Conservation (phyloP, 2,797 vertebrate genomes). For the Spinus olivaceus region DNA sequence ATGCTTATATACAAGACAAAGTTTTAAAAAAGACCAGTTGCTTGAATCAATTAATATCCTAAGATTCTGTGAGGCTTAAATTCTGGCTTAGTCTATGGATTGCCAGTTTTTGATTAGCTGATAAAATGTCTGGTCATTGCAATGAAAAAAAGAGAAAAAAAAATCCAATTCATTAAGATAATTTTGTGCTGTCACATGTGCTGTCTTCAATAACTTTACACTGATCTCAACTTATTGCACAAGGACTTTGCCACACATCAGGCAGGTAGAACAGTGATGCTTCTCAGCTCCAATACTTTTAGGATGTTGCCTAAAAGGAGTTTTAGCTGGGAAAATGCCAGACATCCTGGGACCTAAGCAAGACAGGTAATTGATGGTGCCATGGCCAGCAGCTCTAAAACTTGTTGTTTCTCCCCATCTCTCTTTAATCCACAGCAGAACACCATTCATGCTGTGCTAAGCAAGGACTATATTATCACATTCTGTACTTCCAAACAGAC, state of each 20-base stretch:
- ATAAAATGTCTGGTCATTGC: not conserved
- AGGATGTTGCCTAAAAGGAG: not conserved
- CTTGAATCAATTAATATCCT: not conserved
- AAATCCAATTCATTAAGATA: not conserved
- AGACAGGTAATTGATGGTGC: not conserved
- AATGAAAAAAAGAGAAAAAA: not conserved
- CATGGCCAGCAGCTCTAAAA: not conserved
- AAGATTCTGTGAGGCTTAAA: not conserved
- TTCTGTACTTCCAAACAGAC: not conserved
- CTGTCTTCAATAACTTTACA: not conserved
- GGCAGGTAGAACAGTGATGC: not conserved
- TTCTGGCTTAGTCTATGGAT: not conserved
- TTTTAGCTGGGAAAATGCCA: not conserved
- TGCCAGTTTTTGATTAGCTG: not conserved
- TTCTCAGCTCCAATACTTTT: not conserved
- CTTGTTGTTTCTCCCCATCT: not conserved
- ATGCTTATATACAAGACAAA: not conserved
- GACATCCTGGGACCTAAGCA: not conserved
- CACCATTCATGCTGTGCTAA: not conserved
- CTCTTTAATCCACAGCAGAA: not conserved
- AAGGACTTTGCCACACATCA: not conserved
- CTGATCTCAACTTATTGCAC: not conserved
- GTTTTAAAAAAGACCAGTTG: rapidly evolving
- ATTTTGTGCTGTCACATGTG: not conserved
- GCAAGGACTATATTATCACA: not conserved